Evolutionary conservation across 2,797 vertebrate species (phyloP), one percentile per base, ranked within the genome.

Genomic region (Acanthornis magna): DNA sequence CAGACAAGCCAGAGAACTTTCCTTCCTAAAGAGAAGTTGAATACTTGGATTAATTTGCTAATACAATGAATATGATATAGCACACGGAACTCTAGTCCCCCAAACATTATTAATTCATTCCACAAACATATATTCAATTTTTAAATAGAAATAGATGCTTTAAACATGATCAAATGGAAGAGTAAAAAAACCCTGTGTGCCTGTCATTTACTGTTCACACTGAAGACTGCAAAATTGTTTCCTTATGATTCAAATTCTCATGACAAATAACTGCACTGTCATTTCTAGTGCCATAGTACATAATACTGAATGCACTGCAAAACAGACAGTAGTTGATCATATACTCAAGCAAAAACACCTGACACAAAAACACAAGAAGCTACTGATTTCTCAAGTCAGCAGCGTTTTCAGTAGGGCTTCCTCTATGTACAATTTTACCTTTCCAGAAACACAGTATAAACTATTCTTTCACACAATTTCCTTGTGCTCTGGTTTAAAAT

Each of bases 191-290:
- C 21, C 34, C 4, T 6, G 0, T 40, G 34, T 11, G 5, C 29
- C 63, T 94, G 61, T 72, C 80, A 54, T 82, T 67, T 92, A 57
- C 45, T 66, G 40, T 87, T 93, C 57, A 65, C 55, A 60, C 8
- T 81, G 50, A 83, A 70, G 48, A 88, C 62, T 43, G 67, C 43
- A 87, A 81, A 91, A 87, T 71, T 47, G 19, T 68, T 94, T 92
- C 57, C 50, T 63, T 89, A 45, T 38, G 34, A 93, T 87, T 96
- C 84, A 83, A 72, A 91, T 83, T 93, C 71, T 86, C 62, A 34
- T 30, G 43, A 60, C 48, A 91, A 91, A 71, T 85, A 79, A 88
- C 77, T 26, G 18, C 42, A 51, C 26, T 74, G 71, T 87, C 74
- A 87, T 78, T 94, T 80, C 58, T 40, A 88, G 55, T 75, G 51